Conservation (phyloP, 2,113 vertebrate species). For the Paracanthobrama guichenoti region DNA sequence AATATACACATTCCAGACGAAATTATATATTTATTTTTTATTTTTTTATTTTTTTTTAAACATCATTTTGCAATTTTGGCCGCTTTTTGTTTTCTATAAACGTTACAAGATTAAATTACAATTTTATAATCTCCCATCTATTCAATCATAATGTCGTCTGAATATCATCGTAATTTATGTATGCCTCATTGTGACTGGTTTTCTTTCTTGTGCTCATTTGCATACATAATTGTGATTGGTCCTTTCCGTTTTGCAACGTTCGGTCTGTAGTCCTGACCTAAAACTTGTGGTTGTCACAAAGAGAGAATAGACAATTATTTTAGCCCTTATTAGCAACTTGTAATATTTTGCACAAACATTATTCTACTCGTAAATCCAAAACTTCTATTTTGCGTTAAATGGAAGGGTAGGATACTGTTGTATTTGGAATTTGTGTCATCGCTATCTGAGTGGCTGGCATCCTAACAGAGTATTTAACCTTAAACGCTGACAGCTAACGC, state of each 20-base stretch:
- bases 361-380: neutral
- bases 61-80: neutral
- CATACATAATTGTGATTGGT: neutral
- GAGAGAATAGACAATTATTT: neutral
- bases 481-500: constrained; percentile 33
- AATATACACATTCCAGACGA: neutral
- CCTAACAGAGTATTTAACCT: constrained; percentile 35
- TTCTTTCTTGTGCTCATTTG: neutral
- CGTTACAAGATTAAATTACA: neutral
- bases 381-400: neutral
- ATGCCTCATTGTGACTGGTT: neutral
- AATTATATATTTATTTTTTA: neutral
- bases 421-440: neutral
- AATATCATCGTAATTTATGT: neutral
- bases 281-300: neutral
- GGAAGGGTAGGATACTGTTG: neutral
- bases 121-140: neutral
- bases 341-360: neutral
- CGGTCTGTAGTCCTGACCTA: neutral
- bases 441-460: constrained; percentile 15
- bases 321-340: neutral
- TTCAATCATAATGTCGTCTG: neutral
- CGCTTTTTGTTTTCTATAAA: neutral
- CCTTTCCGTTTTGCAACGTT: too few species aligned
- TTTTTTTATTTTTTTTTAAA: neutral